A percentile compares a stretch with the other conserved stretches of the same genome.
Evolutionary conservation across 2,888 invertebrate genomes (phyloP).

Genomic region (Pristionchus maxplancki): DNA sequence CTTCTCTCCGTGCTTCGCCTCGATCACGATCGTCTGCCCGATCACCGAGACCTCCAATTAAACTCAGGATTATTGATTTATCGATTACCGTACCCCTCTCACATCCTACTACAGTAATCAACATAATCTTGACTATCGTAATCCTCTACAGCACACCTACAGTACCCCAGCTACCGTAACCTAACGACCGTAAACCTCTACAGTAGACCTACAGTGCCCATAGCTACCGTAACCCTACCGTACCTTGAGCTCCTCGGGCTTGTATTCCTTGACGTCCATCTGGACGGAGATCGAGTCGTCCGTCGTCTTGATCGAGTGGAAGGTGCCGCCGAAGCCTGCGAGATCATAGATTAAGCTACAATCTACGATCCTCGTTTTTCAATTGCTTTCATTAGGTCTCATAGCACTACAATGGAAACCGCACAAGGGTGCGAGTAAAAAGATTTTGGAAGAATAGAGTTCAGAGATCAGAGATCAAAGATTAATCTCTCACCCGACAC

Average conservation of each 20-base stretch:
- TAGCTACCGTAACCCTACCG: background rate
- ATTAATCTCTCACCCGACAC: too few relatives aligned
- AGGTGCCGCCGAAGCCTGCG: conserved; percentile 48
- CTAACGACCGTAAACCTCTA: background rate
- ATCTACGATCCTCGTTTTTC: too few relatives aligned
- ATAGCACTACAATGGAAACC: too few relatives aligned
- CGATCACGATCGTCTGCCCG: conserved; percentile 64
- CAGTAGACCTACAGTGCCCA: too few relatives aligned
- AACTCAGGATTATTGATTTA: background rate
- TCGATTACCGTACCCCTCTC: background rate
- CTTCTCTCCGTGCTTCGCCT: conserved; percentile 67
- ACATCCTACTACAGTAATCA: too few relatives aligned
- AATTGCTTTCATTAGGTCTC: too few relatives aligned
- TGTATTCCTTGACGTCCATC: conserved; percentile 63
- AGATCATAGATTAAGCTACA: background rate
- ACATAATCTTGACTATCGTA: background rate
- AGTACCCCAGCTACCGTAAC: background rate
- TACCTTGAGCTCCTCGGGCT: conserved; percentile 67
- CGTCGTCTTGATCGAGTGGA: conserved; percentile 56
- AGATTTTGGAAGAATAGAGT: background rate
- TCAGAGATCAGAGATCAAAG: too few relatives aligned
- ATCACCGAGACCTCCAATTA: conserved; percentile 63
- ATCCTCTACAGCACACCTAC: background rate
- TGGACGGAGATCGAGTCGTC: conserved; percentile 61
- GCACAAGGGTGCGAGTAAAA: too few relatives aligned